Percentiles rank a stretch among this genome's conserved stretches.
Evolutionary conservation across 2,888 invertebrate species (phyloP).

Genomic region (Vandiemenella viatica): DNA sequence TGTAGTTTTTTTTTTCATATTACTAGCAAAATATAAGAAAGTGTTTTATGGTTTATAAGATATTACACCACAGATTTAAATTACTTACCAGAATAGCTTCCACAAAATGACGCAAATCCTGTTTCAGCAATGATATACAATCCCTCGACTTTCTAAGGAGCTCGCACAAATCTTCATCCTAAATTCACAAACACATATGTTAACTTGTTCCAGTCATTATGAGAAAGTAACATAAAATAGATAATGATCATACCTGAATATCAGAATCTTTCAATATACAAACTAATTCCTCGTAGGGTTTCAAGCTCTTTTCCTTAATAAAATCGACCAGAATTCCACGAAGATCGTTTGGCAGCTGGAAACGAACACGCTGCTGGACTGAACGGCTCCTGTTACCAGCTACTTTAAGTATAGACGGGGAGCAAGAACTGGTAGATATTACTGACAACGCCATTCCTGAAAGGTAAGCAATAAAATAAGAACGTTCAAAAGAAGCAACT

Average conservation of each 20-base stretch:
- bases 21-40: no score
- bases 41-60: no score
- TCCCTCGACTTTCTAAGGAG: slow-evolving; percentile 39
- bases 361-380: slow-evolving; percentile 25
- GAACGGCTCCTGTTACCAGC: background rate
- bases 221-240: no score
- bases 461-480: background rate
- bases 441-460: background rate
- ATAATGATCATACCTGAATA: slow-evolving; percentile 25
- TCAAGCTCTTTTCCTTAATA: slow-evolving; percentile 27
- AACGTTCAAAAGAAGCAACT: no score
- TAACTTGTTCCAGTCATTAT: no score
- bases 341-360: slow-evolving; percentile 35
- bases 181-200: slow-evolving; percentile 22
- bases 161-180: slow-evolving; percentile 41
- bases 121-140: slow-evolving; percentile 40
- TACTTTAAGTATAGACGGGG: background rate
- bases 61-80: no score
- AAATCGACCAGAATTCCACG: slow-evolving; percentile 32
- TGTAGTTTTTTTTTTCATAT: no score
- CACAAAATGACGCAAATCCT: slow-evolving; percentile 39
- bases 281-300: slow-evolving; percentile 36
- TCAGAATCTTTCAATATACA: slow-evolving; percentile 34
- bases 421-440: background rate
- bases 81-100: slow-evolving; percentile 36